These are phyloP conservation scores for Sparidentex hasta DNA, from an alignment of 2,797 vertebrate species.

Conservation along the genomic window DNA sequence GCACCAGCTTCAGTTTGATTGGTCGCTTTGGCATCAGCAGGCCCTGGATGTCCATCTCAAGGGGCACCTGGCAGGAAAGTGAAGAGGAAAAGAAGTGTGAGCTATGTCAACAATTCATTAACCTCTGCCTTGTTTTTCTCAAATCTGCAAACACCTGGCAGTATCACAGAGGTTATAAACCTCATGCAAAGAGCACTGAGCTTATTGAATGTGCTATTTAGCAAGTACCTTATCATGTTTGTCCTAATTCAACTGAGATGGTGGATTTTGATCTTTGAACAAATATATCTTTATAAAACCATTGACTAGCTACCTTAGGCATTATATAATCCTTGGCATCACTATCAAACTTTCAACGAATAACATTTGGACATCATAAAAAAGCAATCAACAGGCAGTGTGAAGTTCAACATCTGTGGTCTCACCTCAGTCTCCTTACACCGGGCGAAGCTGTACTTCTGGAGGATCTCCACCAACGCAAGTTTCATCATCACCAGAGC, in stretches of 20 bases:
- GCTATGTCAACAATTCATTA: slow-evolving; percentile 15
- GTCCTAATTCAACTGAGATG: neutral
- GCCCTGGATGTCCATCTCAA: slow-evolving; percentile 73
- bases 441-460: slow-evolving; percentile 82
- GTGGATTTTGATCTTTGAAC: slow-evolving; percentile 40
- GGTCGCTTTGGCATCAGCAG: slow-evolving; percentile 82
- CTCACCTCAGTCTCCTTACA: slow-evolving; percentile 88
- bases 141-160: neutral
- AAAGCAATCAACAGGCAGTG: neutral
- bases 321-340: slow-evolving; percentile 18
- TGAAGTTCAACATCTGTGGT: slow-evolving; percentile 6
- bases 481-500: slow-evolving; percentile 86
- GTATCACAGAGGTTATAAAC: neutral
- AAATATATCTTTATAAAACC: neutral
- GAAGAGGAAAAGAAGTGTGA: neutral
- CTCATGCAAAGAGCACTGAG: neutral
- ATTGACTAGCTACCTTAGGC: neutral
- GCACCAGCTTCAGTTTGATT: slow-evolving; percentile 83
- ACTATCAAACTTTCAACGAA: neutral
- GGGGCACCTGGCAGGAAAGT: slow-evolving; percentile 77
- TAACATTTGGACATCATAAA: slow-evolving; percentile 1
- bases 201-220: neutral
- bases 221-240: neutral
- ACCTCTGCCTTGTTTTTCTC: neutral
- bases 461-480: slow-evolving; percentile 81